phyloP scores from a whole-genome alignment of 2,113 vertebrate species.

The Meles meles region DNA sequence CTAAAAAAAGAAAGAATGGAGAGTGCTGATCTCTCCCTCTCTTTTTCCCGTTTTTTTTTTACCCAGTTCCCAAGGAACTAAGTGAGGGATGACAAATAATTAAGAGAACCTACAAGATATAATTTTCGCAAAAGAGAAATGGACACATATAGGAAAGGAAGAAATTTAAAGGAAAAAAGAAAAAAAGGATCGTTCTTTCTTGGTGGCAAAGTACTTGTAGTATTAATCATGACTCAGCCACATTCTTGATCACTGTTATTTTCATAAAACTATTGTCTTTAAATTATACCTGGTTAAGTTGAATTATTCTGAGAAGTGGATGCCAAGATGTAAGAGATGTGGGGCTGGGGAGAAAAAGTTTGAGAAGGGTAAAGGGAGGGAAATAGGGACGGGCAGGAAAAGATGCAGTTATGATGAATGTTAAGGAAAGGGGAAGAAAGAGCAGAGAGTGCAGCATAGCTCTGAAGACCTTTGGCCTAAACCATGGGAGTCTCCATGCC shows the following conservation, averaged over 20 bases:
- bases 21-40: not conserved
- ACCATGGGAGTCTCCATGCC: rapidly evolving
- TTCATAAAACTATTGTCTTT: not conserved
- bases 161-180: not conserved
- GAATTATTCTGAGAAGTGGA: not conserved
- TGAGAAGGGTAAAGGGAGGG: not conserved
- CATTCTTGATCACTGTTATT: not conserved
- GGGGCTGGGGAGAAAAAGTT: rapidly evolving
- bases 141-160: not conserved
- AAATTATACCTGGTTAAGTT: not conserved
- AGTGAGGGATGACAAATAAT: not conserved
- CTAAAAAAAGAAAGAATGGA: not conserved
- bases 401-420: not conserved
- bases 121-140: not conserved
- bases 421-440: not conserved
- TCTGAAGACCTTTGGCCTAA: not conserved
- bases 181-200: not conserved
- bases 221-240: not conserved
- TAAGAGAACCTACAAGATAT: not conserved
- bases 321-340: not conserved
- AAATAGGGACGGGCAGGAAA: not conserved
- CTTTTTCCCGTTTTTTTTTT: not conserved
- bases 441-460: rapidly evolving
- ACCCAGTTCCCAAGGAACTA: not conserved
- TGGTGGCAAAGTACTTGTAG: not conserved